Conservation (phyloP, 2,888 invertebrate species). For the Lamellibrachia columna region DNA sequence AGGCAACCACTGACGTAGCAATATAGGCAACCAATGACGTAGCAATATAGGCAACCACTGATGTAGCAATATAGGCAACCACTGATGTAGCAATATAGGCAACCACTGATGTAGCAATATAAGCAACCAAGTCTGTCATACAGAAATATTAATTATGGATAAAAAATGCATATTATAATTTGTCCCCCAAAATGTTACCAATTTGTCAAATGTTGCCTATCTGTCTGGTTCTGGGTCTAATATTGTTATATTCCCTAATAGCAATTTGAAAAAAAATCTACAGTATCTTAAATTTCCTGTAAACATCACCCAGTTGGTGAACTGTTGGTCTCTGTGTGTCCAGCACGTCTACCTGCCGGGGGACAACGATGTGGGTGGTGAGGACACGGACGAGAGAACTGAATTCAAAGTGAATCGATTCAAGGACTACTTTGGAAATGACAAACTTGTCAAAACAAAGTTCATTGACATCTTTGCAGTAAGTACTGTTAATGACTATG, state of each 20-base stretch:
- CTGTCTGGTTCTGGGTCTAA: too few relatives aligned
- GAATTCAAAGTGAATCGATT: conserved; percentile 78
- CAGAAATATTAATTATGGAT: too few relatives aligned
- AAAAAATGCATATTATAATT: too few relatives aligned
- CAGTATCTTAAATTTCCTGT: background rate
- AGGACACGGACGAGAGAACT: conserved; percentile 68
- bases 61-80: too few relatives aligned
- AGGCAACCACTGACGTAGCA: too few relatives aligned
- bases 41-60: too few relatives aligned
- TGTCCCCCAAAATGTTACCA: too few relatives aligned
- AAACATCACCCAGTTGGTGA: background rate
- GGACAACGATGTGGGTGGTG: conserved; percentile 98
- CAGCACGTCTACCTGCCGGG: conserved; percentile 83
- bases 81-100: too few relatives aligned
- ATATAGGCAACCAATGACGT: too few relatives aligned
- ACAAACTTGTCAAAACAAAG: conserved; percentile 59
- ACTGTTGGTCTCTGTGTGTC: conserved; percentile 39
- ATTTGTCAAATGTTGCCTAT: too few relatives aligned
- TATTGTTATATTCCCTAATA: background rate
- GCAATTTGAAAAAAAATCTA: background rate
- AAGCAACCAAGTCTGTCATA: too few relatives aligned
- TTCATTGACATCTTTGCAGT: conserved; percentile 67
- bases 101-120: too few relatives aligned
- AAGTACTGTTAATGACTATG: conserved; percentile 21
- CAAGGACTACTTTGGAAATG: conserved; percentile 58